These are phyloP conservation scores for Thryonomys swinderianus DNA, from an alignment of 2,113 vertebrate genomes.

Conservation along the genomic window DNA sequence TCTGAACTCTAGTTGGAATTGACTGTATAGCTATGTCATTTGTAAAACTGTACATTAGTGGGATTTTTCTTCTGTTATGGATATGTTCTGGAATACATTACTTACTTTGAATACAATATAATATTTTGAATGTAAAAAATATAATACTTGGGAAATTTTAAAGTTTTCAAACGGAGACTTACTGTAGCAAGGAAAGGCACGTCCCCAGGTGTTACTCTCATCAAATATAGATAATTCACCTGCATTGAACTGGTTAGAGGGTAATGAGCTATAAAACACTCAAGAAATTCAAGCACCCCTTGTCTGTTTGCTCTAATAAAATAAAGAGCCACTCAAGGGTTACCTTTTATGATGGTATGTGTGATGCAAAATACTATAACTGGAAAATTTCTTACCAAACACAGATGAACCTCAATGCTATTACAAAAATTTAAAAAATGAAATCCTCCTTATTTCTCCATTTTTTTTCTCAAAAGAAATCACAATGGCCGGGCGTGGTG, in stretches of 20 bases:
- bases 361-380: slow-evolving; percentile 13
- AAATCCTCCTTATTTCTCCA: slow-evolving; percentile 1
- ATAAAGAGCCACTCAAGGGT: neutral
- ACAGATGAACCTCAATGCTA: neutral
- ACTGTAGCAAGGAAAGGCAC: neutral
- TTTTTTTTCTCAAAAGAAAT: slow-evolving; percentile 46
- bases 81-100: neutral
- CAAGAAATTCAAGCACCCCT: neutral
- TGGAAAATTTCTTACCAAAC: neutral
- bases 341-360: neutral
- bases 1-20: neutral
- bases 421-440: slow-evolving; percentile 30
- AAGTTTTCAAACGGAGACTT: neutral
- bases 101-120: neutral
- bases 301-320: slow-evolving; percentile 17
- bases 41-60: neutral
- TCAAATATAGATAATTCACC: neutral
- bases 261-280: slow-evolving; percentile 10
- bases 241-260: neutral
- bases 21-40: neutral
- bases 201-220: neutral
- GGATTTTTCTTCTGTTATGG: neutral
- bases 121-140: neutral
- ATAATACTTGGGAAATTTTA: neutral
- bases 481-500: too few species aligned